phyloP scores from a whole-genome alignment of 30 jellyfish, hydroid and myxozoan species.

The Turritopsis dohrnii region DNA sequence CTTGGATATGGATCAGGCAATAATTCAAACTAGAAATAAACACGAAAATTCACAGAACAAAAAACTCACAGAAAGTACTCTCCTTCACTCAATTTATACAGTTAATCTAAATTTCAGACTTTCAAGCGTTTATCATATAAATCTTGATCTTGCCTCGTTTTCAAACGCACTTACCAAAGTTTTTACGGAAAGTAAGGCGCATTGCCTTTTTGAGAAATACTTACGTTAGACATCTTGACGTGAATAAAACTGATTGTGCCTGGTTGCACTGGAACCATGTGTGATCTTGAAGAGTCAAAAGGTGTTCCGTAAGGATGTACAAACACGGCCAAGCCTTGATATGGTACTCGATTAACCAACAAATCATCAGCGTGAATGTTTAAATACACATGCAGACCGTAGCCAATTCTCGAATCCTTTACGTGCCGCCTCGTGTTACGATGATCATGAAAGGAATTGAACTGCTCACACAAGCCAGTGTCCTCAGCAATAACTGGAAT shows the following conservation, averaged over 20 bases:
- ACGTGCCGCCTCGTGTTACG: neutral
- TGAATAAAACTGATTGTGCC: slow-evolving; percentile 14
- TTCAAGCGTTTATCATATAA: too few species aligned
- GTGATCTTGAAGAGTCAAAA: neutral
- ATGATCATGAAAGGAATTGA: neutral
- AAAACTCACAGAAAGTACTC: too few species aligned
- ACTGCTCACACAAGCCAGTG: neutral
- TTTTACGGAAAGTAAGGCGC: too few species aligned
- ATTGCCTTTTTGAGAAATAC: too few species aligned
- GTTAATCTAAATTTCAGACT: too few species aligned
- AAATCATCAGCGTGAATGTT: slow-evolving; percentile 5
- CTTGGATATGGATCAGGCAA: neutral
- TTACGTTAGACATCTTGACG: neutral
- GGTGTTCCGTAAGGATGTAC: slow-evolving; percentile 12
- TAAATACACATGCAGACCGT: slow-evolving; percentile 5
- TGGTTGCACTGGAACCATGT: neutral
- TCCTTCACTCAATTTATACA: too few species aligned
- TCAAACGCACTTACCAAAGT: too few species aligned
- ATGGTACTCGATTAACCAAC: neutral
- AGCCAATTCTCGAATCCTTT: neutral
- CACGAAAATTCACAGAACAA: neutral
- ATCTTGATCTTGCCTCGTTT: too few species aligned
- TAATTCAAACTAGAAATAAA: neutral
- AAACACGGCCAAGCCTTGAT: slow-evolving; percentile 3
- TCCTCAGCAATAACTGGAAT: neutral